These are phyloP conservation scores for Caranx ignobilis DNA, from an alignment of 2,113 vertebrate species.

Conservation along the genomic window DNA sequence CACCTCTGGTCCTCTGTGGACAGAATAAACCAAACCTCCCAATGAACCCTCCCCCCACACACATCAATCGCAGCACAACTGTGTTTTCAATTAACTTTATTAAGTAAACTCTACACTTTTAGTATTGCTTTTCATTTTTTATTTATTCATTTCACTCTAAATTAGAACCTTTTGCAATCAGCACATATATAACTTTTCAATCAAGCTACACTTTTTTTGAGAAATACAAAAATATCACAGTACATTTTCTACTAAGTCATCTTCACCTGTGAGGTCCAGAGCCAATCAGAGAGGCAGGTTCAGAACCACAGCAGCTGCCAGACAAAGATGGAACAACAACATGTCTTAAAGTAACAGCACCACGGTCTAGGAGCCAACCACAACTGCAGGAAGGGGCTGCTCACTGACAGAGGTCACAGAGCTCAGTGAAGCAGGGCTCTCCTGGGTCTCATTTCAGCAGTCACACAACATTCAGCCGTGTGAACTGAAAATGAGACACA, in stretches of 20 bases:
- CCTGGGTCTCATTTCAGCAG: neutral
- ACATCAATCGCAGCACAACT: constrained; percentile 37
- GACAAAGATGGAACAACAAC: constrained; percentile 57
- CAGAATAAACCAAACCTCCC: neutral
- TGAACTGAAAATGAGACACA: constrained; percentile 11
- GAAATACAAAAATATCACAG: constrained; percentile 90
- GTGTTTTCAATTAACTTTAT: constrained; percentile 84
- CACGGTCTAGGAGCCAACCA: constrained; percentile 10
- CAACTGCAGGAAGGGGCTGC: too few relatives aligned
- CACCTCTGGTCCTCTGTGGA: neutral
- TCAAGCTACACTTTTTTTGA: constrained; percentile 84
- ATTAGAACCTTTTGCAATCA: constrained; percentile 83
- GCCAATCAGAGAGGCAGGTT: constrained; percentile 53
- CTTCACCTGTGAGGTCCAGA: constrained; percentile 74
- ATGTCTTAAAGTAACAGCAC: constrained; percentile 63
- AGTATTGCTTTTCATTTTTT: constrained; percentile 83
- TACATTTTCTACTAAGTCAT: constrained; percentile 84
- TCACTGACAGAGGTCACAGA: neutral
- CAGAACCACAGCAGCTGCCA: constrained; percentile 71
- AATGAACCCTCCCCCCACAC: constrained; percentile 12
- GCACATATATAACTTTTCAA: constrained; percentile 79
- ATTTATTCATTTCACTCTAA: constrained; percentile 78
- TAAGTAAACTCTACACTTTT: constrained; percentile 85
- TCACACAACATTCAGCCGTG: neutral
- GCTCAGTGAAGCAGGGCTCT: constrained; percentile 2